Percentiles rank a stretch among this genome's conserved stretches.
phyloP scores from a whole-genome alignment of 2,888 invertebrate genomes.

The Coelinius sp. region DNA sequence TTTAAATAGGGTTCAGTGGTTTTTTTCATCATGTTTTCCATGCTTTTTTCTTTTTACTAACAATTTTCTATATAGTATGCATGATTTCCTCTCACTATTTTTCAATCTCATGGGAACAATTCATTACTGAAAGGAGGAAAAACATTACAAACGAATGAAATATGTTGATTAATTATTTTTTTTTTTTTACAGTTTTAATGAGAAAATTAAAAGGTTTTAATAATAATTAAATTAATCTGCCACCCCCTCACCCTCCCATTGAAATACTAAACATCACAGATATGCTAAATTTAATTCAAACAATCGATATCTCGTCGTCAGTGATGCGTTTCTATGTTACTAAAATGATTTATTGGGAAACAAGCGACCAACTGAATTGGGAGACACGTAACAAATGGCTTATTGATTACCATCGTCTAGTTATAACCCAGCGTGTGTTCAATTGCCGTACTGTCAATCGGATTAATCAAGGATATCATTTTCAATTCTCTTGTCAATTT shows the following conservation, averaged over 20 bases:
- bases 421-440: slow-evolving; percentile 25
- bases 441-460: slow-evolving; percentile 31
- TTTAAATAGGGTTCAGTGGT: slow-evolving; percentile 61
- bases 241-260: background rate
- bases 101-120: too few species aligned
- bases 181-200: too few species aligned
- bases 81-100: too few species aligned
- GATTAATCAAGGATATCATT: slow-evolving; percentile 29
- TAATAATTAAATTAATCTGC: too few species aligned
- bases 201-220: too few species aligned
- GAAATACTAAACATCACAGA: background rate
- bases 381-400: slow-evolving; percentile 28
- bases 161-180: too few species aligned
- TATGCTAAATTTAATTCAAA: background rate
- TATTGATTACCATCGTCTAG: slow-evolving; percentile 32
- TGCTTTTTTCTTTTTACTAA: background rate
- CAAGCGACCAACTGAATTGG: slow-evolving; percentile 12
- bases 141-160: too few species aligned
- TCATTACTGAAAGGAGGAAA: too few species aligned
- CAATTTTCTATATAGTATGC: background rate
- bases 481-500: slow-evolving; percentile 9
- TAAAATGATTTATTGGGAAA: slow-evolving; percentile 11
- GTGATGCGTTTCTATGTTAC: background rate
- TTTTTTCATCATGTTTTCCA: slow-evolving; percentile 46
- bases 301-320: slow-evolving; percentile 1